Conservation (phyloP, 2,888 invertebrate species). For the Lepidocyrtinus sp. region DNA sequence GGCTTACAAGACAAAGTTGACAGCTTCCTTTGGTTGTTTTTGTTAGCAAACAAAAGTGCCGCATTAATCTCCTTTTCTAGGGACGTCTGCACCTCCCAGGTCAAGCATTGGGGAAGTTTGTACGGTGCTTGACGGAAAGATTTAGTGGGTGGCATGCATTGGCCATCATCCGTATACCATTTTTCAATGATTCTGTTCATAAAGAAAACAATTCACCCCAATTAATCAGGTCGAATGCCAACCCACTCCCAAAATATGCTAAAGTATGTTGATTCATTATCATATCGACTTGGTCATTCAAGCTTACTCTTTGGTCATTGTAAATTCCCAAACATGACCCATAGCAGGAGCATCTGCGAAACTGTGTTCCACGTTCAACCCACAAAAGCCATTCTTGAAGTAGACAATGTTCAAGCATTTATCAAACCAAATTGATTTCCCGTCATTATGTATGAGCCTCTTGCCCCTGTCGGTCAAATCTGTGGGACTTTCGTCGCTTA, state of each 20-base stretch:
- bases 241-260: slow-evolving; percentile 13
- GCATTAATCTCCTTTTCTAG: slow-evolving; percentile 70
- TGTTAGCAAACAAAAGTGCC: slow-evolving; percentile 70
- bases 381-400: slow-evolving; percentile 73
- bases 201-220: neutral
- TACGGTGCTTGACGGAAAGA: slow-evolving; percentile 71
- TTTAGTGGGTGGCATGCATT: slow-evolving; percentile 71
- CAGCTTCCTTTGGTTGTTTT: slow-evolving; percentile 70
- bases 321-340: slow-evolving; percentile 73
- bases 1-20: slow-evolving; percentile 73
- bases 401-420: slow-evolving; percentile 73
- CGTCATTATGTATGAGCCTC: slow-evolving; percentile 73
- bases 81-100: slow-evolving; percentile 72
- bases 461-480: slow-evolving; percentile 71
- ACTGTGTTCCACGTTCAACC: slow-evolving; percentile 74
- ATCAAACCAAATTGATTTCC: slow-evolving; percentile 74
- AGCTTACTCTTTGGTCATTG: slow-evolving; percentile 73
- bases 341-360: slow-evolving; percentile 74
- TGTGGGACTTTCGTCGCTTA: slow-evolving; percentile 70
- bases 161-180: slow-evolving; percentile 72
- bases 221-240: neutral
- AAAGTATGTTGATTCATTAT: neutral
- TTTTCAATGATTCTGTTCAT: slow-evolving; percentile 71
- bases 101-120: slow-evolving; percentile 71
- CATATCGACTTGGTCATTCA: slow-evolving; percentile 17